Conservation (phyloP, 2,797 vertebrate species). For the Galago senegalensis region DNA sequence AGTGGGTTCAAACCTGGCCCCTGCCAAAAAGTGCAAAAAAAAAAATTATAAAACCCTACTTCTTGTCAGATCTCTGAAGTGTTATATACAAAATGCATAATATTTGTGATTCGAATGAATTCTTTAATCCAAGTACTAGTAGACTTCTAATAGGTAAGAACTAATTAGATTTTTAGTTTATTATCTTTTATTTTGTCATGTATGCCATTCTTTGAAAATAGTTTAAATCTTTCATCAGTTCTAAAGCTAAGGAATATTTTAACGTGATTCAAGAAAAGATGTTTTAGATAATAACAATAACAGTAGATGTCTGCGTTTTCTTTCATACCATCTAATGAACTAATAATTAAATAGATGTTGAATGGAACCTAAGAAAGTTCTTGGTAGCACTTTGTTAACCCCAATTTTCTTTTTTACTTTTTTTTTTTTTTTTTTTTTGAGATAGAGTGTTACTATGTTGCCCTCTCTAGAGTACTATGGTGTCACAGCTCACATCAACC, state of each 20-base stretch:
- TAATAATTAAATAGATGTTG: not conserved
- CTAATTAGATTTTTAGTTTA: not conserved
- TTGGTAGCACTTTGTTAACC: not conserved
- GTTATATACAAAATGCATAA: not conserved
- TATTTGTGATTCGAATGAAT: conserved; percentile 37
- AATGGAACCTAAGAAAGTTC: not conserved
- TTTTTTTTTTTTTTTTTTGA: too few species aligned
- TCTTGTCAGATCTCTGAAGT: not conserved
- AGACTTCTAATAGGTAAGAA: conserved; percentile 1
- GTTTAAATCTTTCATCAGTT: conserved; percentile 51
- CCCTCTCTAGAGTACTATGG: too few species aligned
- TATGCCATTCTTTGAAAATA: conserved; percentile 50
- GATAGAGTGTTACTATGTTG: too few species aligned
- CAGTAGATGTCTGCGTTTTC: not conserved
- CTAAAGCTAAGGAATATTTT: conserved; percentile 39
- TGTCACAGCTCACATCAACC: too few species aligned
- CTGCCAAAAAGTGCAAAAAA: not conserved
- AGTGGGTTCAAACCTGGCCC: too few species aligned
- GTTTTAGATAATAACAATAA: not conserved
- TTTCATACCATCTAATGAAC: not conserved
- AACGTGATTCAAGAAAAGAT: not conserved
- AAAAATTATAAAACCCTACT: not conserved
- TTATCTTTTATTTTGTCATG: conserved; percentile 17
- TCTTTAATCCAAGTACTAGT: not conserved
- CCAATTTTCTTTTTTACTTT: not conserved